Percentiles rank a stretch among this genome's conserved stretches.
phyloP scores from a whole-genome alignment of 2,113 vertebrate genomes.

The Nettapus auritus region DNA sequence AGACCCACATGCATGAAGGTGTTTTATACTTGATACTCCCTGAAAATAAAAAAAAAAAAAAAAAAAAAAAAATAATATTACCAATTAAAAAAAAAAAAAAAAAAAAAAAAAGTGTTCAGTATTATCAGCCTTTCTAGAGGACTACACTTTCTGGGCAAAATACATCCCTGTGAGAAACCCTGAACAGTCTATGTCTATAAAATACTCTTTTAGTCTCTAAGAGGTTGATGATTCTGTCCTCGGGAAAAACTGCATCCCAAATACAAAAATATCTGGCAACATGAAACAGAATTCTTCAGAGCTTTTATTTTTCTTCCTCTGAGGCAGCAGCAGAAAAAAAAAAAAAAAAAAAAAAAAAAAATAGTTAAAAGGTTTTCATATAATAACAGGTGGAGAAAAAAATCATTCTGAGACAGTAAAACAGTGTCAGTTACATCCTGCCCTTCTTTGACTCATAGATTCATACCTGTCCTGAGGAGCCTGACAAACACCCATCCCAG shows the following conservation, averaged over 20 bases:
- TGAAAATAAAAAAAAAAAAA: conserved; percentile 55
- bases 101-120: background rate
- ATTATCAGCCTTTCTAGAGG: background rate
- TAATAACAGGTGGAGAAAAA: background rate
- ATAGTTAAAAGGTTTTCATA: background rate
- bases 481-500: conserved; percentile 77
- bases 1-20: conserved; percentile 78
- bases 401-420: background rate
- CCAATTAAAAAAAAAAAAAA: background rate
- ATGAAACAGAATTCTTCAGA: background rate
- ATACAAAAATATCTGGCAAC: background rate
- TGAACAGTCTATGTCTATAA: background rate
- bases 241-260: background rate
- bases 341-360: background rate
- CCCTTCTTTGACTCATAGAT: background rate
- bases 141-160: background rate
- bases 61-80: background rate
- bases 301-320: background rate
- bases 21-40: conserved; percentile 54
- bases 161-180: background rate
- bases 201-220: background rate
- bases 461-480: conserved; percentile 79
- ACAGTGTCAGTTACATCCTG: background rate
- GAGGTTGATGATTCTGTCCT: background rate
- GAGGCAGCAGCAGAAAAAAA: background rate